These are phyloP conservation scores for Zaprionus bogoriensis DNA, from an alignment of 2,888 invertebrate genomes.

Conservation along the genomic window DNA sequence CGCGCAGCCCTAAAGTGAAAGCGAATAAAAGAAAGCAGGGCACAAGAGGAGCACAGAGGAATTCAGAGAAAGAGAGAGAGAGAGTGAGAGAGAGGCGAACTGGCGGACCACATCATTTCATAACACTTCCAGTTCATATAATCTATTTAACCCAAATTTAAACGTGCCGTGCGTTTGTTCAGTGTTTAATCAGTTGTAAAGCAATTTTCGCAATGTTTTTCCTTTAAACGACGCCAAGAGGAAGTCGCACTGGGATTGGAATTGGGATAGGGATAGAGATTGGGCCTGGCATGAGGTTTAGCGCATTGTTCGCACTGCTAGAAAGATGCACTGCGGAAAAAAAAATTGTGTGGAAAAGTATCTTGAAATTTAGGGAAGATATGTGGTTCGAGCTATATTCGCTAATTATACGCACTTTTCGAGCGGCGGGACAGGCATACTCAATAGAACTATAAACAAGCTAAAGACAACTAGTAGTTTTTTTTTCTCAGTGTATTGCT, in stretches of 20 bases:
- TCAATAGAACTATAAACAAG: not conserved
- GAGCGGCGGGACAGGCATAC: too few relatives aligned
- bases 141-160: constrained; percentile 80
- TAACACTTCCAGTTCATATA: constrained; percentile 79
- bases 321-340: not conserved
- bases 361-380: not conserved
- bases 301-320: constrained; percentile 61
- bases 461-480: not conserved
- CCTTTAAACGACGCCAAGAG: constrained; percentile 59
- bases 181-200: constrained; percentile 80
- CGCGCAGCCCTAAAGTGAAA: constrained; percentile 29
- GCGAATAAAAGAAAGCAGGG: constrained; percentile 30
- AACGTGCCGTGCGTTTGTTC: constrained; percentile 75
- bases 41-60: constrained; percentile 1
- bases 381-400: too few relatives aligned
- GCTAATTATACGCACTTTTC: too few relatives aligned
- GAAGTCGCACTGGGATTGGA: constrained; percentile 13
- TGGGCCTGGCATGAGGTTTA: constrained; percentile 16
- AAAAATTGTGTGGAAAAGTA: not conserved
- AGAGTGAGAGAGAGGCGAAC: constrained; percentile 8
- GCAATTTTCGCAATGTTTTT: constrained; percentile 78
- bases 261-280: constrained; percentile 38
- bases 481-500: constrained; percentile 10
- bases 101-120: constrained; percentile 71
- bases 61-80: not conserved